These are phyloP conservation scores for Chaetops frenatus DNA, from an alignment of 2,113 vertebrate genomes.

Conservation along the genomic window DNA sequence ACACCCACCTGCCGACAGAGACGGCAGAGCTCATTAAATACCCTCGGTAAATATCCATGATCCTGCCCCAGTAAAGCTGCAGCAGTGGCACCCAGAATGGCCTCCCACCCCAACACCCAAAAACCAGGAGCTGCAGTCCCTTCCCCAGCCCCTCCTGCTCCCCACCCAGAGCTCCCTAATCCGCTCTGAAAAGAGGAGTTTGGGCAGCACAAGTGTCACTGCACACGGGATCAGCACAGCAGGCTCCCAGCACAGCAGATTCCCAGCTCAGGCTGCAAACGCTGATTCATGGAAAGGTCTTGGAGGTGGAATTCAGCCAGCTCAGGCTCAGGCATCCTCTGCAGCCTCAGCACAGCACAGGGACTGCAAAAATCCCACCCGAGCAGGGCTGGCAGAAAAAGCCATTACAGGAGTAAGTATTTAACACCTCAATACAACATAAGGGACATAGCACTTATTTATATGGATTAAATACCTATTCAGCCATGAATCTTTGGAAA, in stretches of 20 bases:
- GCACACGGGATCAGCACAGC: not conserved
- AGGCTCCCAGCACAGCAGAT: not conserved
- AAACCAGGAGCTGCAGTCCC: not conserved
- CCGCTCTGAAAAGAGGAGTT: not conserved
- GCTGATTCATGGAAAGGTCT: not conserved
- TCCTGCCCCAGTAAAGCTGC: not conserved
- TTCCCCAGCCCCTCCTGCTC: not conserved
- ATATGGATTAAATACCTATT: not conserved
- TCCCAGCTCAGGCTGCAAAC: not conserved
- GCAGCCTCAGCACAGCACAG: not conserved
- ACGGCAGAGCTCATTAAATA: not conserved
- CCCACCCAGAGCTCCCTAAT: not conserved
- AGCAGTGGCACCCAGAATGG: fast-evolving
- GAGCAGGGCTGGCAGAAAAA: not conserved
- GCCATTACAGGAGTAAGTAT: not conserved
- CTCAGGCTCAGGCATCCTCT: not conserved
- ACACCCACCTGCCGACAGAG: not conserved
- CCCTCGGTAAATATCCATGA: not conserved
- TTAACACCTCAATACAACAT: not conserved
- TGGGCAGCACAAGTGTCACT: not conserved
- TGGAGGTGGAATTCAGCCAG: not conserved
- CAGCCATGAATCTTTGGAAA: not conserved
- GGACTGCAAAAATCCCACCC: not conserved
- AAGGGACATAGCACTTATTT: not conserved
- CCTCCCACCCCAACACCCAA: not conserved